Evolutionary conservation across 2,888 invertebrate species (phyloP).

Genomic region (Crioceris asparagi): DNA sequence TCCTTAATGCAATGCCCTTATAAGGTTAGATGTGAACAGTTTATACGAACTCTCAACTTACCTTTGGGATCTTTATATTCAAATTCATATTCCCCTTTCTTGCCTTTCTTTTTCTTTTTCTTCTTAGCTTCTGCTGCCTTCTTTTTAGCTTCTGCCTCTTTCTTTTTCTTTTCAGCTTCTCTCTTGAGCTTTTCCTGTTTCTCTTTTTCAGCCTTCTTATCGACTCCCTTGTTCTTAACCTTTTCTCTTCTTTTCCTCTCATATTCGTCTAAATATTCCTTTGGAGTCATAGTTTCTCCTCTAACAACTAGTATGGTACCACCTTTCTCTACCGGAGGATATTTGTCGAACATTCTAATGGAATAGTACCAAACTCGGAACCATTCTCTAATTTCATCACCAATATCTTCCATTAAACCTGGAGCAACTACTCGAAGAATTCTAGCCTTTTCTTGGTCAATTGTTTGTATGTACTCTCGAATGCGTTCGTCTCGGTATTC

Average conservation of each 20-base stretch:
- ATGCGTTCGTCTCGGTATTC: constrained; percentile 40
- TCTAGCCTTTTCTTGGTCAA: constrained; percentile 42
- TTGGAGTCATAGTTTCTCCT: constrained; percentile 49
- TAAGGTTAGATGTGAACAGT: background rate
- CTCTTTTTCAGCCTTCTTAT: constrained; percentile 21
- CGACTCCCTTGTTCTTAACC: constrained; percentile 20
- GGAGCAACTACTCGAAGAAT: constrained; percentile 43
- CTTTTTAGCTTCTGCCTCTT: constrained; percentile 31
- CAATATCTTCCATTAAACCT: constrained; percentile 61
- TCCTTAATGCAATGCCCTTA: too few relatives aligned
- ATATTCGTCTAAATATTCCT: constrained; percentile 43
- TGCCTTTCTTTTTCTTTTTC: constrained; percentile 24
- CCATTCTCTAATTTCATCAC: constrained; percentile 67
- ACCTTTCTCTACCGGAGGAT: constrained; percentile 60
- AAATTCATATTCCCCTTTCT: constrained; percentile 25
- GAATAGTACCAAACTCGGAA: constrained; percentile 53
- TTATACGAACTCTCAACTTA: background rate
- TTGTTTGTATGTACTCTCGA: constrained; percentile 38
- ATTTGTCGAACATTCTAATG: constrained; percentile 54
- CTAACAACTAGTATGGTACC: constrained; percentile 50
- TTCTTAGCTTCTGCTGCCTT: too few relatives aligned
- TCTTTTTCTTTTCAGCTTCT: constrained; percentile 36
- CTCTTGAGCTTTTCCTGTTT: constrained; percentile 25
- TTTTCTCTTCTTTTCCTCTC: constrained; percentile 28
- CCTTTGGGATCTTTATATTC: constrained; percentile 32